Evolutionary conservation across 2,797 vertebrate genomes (phyloP), one percentile per base, ranked within the genome.

Genomic region (Pantherophis vulpinus): DNA sequence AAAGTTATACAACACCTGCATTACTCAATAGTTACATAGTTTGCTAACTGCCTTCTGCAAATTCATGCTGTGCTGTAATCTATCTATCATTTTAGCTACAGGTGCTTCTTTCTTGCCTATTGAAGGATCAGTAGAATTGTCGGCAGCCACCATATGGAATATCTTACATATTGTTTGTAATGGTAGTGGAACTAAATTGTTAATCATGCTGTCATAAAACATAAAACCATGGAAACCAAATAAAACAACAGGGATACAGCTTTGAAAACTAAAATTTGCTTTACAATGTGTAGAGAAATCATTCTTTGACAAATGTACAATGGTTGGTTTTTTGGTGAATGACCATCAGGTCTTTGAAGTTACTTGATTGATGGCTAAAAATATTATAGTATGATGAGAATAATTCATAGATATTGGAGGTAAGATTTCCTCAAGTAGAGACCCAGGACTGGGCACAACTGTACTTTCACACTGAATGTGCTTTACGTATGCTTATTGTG

Each of bases 151-250:
- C 90, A 93, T 93, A 91, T 93, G 90, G 90, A 89, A 91, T 88
- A 89, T 91, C 90, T 93, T 91, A 83, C 25, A 91, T 79, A 60
- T 91, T 86, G 58, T 91, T 91, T 89, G 93, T 51, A 93, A 42
- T 86, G 47, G 58, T 89, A 89, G 58, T 27, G 16, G 61, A 89
- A 61, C 66, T 9, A n/a, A 89, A 91, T 91, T 89, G 90, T 93
- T 93, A 83, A 93, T 93, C 93, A 86, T 51, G 56, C 66, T 89
- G 90, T 63, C 90, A 91, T 91, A 91, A 93, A 93, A 89, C 70
- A 83, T 86, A 93, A 93, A 89, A 32, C 93, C 87, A 93, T 93
- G 93, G 93, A 93, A 93, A 93, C 58, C n/a, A 86, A 93, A 93
- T 91, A 89, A 93, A 93, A 79, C 87, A 91, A 91, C 58, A 83